Conservation (phyloP, 2,113 vertebrate genomes). For the Pterocles gutturalis region DNA sequence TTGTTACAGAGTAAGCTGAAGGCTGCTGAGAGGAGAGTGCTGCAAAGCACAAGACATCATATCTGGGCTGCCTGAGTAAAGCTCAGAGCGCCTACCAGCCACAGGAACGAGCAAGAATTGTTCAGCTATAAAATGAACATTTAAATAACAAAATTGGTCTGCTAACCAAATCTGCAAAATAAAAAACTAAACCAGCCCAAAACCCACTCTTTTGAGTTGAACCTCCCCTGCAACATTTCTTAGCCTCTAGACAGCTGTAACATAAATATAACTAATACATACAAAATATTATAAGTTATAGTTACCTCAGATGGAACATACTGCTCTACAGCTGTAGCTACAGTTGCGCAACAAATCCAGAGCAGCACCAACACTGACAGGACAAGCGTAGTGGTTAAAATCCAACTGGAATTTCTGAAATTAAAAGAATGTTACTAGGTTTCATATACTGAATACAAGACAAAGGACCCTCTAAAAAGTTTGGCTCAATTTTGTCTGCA, state of each 20-base stretch:
- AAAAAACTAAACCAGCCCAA: not conserved
- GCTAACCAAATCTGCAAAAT: not conserved
- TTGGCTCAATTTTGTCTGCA: not conserved
- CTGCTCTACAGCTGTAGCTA: constrained; percentile 96
- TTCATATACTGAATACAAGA: not conserved
- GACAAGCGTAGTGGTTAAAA: constrained; percentile 91
- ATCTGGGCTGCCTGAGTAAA: not conserved
- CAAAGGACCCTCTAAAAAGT: not conserved
- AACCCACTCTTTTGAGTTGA: not conserved
- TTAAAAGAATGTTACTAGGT: not conserved
- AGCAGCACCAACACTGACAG: constrained; percentile 94
- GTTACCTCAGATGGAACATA: constrained; percentile 93
- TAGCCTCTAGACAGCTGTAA: not conserved
- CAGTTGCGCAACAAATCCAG: constrained; percentile 97
- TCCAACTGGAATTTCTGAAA: constrained; percentile 94
- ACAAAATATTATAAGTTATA: not conserved
- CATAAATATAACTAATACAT: not conserved
- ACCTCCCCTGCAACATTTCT: not conserved
- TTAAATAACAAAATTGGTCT: not conserved
- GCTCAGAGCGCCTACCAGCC: not conserved
- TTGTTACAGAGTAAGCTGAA: not conserved
- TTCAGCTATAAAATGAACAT: not conserved
- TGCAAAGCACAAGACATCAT: not conserved
- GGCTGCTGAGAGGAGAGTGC: rapidly evolving
- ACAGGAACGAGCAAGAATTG: not conserved